Evolutionary conservation across 2,113 vertebrate species (phyloP).

Genomic region (Lophura nycthemera): DNA sequence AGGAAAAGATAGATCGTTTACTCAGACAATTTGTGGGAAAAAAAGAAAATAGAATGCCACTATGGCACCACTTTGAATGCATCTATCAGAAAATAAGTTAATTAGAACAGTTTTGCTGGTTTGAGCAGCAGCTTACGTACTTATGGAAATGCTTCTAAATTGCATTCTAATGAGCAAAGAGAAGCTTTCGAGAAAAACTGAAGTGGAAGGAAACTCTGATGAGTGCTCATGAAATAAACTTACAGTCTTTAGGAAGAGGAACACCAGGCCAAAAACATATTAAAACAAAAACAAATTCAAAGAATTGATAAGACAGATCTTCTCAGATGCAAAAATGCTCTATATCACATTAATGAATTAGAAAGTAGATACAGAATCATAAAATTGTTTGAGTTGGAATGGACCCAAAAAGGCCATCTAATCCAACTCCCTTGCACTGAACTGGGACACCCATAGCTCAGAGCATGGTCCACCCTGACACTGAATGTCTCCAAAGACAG

Average conservation of each 20-base stretch:
- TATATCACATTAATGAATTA: neutral
- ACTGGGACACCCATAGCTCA: too few species aligned
- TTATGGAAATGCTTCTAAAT: neutral
- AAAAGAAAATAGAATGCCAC: neutral
- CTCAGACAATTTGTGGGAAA: neutral
- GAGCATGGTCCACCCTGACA: too few species aligned
- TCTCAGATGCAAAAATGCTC: neutral
- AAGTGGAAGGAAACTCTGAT: neutral
- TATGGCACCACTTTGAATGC: neutral
- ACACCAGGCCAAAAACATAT: neutral
- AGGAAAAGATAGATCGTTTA: neutral
- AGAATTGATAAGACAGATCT: neutral
- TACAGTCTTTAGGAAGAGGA: neutral
- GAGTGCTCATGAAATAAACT: neutral
- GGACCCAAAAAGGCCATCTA: too few species aligned
- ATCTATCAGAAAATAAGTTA: neutral
- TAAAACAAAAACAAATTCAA: neutral
- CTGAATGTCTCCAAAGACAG: too few species aligned
- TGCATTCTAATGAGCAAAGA: neutral
- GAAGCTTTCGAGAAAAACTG: neutral
- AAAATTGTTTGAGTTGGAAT: too few species aligned
- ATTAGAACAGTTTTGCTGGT: neutral
- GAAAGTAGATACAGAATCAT: neutral
- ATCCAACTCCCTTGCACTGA: too few species aligned
- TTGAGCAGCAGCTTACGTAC: neutral